These are phyloP conservation scores for Tenodera sinensis DNA, from an alignment of 2,888 invertebrate genomes.

Conservation along the genomic window DNA sequence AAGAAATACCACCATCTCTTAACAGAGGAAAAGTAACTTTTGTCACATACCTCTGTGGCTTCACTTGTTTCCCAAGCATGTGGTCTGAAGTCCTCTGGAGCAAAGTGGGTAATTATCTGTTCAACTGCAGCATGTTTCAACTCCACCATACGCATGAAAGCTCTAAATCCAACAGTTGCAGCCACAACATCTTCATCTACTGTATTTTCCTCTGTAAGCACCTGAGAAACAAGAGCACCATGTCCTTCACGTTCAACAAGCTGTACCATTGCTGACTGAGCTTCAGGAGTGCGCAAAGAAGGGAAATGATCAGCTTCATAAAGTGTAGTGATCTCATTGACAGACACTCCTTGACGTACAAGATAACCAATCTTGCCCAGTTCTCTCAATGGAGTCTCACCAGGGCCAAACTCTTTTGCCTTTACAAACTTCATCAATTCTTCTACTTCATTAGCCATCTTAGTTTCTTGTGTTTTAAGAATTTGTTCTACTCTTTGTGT, in stretches of 20 bases:
- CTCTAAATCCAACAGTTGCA: conserved; percentile 78
- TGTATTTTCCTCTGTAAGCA: conserved; percentile 74
- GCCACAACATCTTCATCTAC: conserved; percentile 73
- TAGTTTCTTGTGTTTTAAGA: conserved; percentile 48
- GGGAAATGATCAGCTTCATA: conserved; percentile 78
- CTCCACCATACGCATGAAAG: conserved; percentile 82
- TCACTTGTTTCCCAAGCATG: conserved; percentile 76
- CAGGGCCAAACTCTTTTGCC: conserved; percentile 75
- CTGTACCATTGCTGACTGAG: conserved; percentile 79
- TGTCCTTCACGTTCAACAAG: conserved; percentile 81
- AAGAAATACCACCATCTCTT: neutral
- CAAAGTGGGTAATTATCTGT: conserved; percentile 77
- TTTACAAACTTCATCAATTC: conserved; percentile 70
- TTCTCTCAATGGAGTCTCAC: conserved; percentile 73
- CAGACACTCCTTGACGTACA: conserved; percentile 69
- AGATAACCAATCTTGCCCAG: conserved; percentile 78
- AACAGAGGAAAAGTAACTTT: too few relatives aligned
- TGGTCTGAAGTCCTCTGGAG: conserved; percentile 78
- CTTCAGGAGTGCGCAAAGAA: conserved; percentile 72
- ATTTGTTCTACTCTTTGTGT: conserved; percentile 45
- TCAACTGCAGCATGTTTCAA: conserved; percentile 76
- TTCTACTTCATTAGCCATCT: conserved; percentile 54
- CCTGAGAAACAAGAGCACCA: conserved; percentile 74
- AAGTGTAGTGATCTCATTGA: conserved; percentile 70
- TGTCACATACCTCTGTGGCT: conserved; percentile 55